These are phyloP conservation scores for Lucifuga dentata DNA, from an alignment of 2,113 vertebrate genomes.

Conservation along the genomic window DNA sequence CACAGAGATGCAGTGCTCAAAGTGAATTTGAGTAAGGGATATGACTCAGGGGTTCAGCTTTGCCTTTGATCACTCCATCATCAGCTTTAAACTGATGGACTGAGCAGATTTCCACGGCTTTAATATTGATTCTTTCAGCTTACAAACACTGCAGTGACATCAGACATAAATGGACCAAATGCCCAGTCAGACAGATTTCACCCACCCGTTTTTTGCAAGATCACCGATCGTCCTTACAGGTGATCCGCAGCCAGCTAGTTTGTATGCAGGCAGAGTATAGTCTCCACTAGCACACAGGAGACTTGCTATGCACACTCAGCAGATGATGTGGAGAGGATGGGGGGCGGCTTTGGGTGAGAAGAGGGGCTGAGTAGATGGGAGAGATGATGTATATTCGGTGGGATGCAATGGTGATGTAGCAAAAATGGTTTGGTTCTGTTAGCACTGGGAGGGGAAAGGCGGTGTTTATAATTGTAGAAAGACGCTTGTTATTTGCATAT, in stretches of 20 bases:
- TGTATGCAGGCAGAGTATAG: constrained; percentile 50
- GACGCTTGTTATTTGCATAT: background rate
- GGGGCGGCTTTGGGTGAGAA: background rate
- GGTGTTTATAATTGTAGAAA: no score
- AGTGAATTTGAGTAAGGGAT: constrained; percentile 8
- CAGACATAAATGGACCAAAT: background rate
- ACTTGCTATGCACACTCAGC: constrained; percentile 54
- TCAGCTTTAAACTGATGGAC: no score
- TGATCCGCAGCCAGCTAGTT: constrained; percentile 15
- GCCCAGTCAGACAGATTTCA: background rate
- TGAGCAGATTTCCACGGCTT: constrained; percentile 4
- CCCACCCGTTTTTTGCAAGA: background rate
- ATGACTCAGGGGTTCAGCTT: background rate
- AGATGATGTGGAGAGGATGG: constrained; percentile 15
- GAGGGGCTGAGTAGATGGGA: background rate
- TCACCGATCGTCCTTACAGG: background rate
- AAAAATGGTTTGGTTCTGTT: background rate
- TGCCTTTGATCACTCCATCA: constrained; percentile 4
- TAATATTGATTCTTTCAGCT: constrained; percentile 4
- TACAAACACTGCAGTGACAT: constrained; percentile 8
- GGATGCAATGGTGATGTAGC: constrained; percentile 24
- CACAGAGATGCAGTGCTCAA: constrained; percentile 10
- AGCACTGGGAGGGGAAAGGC: no score
- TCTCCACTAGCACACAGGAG: constrained; percentile 5
- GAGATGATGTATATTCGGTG: constrained; percentile 32